Base-by-base conservation (phyloP, 2,888 invertebrate species). In the Drosophila recens region DNA sequence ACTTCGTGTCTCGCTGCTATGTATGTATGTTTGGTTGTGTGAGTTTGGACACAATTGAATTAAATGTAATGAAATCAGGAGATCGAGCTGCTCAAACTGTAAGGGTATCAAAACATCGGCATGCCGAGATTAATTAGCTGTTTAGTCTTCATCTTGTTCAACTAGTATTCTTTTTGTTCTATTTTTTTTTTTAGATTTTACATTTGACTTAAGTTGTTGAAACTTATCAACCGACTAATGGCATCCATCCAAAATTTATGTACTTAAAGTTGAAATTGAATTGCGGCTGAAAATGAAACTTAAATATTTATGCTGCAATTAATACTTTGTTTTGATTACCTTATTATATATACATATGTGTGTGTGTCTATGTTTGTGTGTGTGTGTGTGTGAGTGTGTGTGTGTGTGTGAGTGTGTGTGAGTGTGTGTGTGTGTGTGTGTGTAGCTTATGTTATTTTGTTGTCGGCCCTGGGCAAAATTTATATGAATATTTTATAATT, bases 221-320 rank as follows among this genome's bases (percentile, higher is more conserved):
- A 61, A 78, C 56, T 75, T 70, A 79, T 65, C 66, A 76, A 76
- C 76, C 79, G 75, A 79, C 76, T 79, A 79, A 75, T 67, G 78
- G 79, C 79, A 71, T 77, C 76, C 79, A 77, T 77, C 80, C 72
- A 77, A 76, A 72, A 72, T 73, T 72, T 67, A 76, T 79, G 79
- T 75, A 79, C 65, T 76, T 76, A 76, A 79, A 74, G 75, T 76
- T 74, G 57, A 74, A 71, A 65, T 71, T 76, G 56, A 71, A 71
- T 45, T 74, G 73, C 73, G 56, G 73, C 74, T 63, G 38, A n/a
- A 73, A 78, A 53, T 62, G 77, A 53, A 42, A 36, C 45, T 67
- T 62, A 67, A 58, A 57, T 15, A 56, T 46, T 79, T 51, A 65
- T 67, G 62, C 51, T 61, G 57, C 52, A 49, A 57, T 51, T 27